Base-by-base conservation (phyloP, 35 echinoderm and acorn worm species). In the Nesometra sesokonis region DNA sequence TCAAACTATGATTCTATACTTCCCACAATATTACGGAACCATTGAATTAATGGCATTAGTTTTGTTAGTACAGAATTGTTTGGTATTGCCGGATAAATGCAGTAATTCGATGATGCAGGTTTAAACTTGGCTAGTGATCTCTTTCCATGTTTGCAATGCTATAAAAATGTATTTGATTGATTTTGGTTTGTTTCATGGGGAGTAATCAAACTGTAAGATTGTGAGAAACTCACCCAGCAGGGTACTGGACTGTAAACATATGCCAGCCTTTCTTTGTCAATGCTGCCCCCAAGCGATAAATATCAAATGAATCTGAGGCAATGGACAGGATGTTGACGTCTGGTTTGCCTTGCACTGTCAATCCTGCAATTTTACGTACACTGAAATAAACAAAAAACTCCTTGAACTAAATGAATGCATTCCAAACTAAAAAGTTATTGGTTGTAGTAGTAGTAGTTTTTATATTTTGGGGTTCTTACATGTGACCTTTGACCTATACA, bases 251-350 rank as follows among this genome's bases (percentile, higher is more conserved):
- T 13, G 85, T 86, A 35, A 85, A 91, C 80, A 97, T 35, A 38
- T 97, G 89, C 94, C 94, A 97, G 3, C 94, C 94, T 57, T 36
- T 79, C n/a, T 87, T 78, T 0, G 91, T 93, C 29, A 97, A 37
- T 19, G 77, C 86, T 57, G 82, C 85, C 0, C 80, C 89, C 11
- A 97, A 89, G 17, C 86, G 85, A 76, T 91, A 93, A 80, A 97
- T 91, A 79, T 97, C 89, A 79, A 93, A 97, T 32, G 38, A 78
- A 30, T 93, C 30, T 11, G 94, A 97, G 5, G 91, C 88, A 30
- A 97, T 86, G 21, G 91, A 82, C 0, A 97, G 36, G 21, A 97
- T 90, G 46, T 80, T 93, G 29, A 91, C 91, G 11, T 87, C 86
- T 38, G 94, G 94, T 32, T 93, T 86, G 33, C 94, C 94, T 76